A percentile compares a stretch with the other conserved stretches of the same genome.
Evolutionary conservation across 1,140 invertebrate genomes (phyloP).

Genomic region (Meloidogyne exigua): DNA sequence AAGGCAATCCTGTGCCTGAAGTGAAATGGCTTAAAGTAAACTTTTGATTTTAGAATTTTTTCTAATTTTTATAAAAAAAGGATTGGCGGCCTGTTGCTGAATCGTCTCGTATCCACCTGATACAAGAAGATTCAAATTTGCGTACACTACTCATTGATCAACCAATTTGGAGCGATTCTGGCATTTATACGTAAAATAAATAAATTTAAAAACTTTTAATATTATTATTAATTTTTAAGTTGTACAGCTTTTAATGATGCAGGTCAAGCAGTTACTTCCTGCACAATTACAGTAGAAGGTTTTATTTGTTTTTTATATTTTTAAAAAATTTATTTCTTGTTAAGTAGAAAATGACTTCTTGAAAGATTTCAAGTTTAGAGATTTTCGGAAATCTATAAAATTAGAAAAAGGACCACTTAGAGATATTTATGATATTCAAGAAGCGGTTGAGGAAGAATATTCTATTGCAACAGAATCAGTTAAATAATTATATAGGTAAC

Average conservation of each 20-base stretch:
- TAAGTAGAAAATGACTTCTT: constrained; percentile 37
- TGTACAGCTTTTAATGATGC: constrained; percentile 87
- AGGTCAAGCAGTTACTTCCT: constrained; percentile 81
- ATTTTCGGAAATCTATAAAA: constrained; percentile 9
- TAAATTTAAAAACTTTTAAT: not conserved
- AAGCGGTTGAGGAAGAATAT: constrained; percentile 52
- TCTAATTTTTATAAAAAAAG: constrained; percentile 32
- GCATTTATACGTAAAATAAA: constrained; percentile 80
- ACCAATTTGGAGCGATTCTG: constrained; percentile 82
- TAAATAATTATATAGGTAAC: constrained; percentile 3
- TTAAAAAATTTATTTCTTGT: constrained; percentile 25
- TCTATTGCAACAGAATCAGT: constrained; percentile 18
- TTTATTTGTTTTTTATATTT: constrained; percentile 67
- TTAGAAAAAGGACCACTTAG: constrained; percentile 42
- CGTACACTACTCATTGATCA: constrained; percentile 79
- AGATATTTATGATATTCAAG: constrained; percentile 64
- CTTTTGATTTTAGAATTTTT: constrained; percentile 15
- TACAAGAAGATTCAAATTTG: constrained; percentile 78
- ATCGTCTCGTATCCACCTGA: constrained; percentile 80
- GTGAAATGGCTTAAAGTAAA: constrained; percentile 86
- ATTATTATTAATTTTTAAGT: not conserved
- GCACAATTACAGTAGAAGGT: constrained; percentile 86
- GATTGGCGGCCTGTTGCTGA: constrained; percentile 85
- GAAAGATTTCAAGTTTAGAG: constrained; percentile 20
- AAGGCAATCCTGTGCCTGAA: constrained; percentile 84